Evolutionary conservation across 1,140 invertebrate species (phyloP).

Genomic region (Dryas iulia): DNA sequence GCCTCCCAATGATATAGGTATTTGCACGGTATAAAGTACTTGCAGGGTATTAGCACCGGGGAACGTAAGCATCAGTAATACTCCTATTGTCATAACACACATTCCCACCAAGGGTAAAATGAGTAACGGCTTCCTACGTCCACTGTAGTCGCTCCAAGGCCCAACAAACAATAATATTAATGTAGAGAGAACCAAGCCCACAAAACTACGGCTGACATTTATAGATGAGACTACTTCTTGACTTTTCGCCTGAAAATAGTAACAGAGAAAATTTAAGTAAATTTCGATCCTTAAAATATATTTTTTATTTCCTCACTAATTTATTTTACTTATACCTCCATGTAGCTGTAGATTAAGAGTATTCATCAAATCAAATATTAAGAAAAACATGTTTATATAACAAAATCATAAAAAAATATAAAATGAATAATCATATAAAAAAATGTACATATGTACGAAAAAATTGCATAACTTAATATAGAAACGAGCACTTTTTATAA

Average conservation of each 20-base stretch:
- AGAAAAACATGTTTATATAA: neutral
- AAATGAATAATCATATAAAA: neutral
- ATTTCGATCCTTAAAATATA: too few relatives aligned
- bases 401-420: neutral
- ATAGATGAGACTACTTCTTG: constrained; percentile 67
- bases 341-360: too few relatives aligned
- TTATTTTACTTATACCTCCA: too few relatives aligned
- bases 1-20: constrained; percentile 72
- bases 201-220: constrained; percentile 68
- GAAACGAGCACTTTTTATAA: neutral
- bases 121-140: constrained; percentile 71
- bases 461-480: neutral
- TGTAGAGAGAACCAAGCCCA: constrained; percentile 64
- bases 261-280: neutral
- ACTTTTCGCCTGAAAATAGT: constrained; percentile 63
- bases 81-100: constrained; percentile 62
- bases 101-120: constrained; percentile 69
- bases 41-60: constrained; percentile 59
- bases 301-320: too few relatives aligned
- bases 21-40: constrained; percentile 65
- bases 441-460: neutral
- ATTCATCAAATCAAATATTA: too few relatives aligned
- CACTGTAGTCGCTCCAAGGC: constrained; percentile 78
- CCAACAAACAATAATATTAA: constrained; percentile 68
- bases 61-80: constrained; percentile 61